These are phyloP conservation scores for Oryzias dopingdopingensis DNA, from an alignment of 2,797 vertebrate genomes.

Conservation along the genomic window DNA sequence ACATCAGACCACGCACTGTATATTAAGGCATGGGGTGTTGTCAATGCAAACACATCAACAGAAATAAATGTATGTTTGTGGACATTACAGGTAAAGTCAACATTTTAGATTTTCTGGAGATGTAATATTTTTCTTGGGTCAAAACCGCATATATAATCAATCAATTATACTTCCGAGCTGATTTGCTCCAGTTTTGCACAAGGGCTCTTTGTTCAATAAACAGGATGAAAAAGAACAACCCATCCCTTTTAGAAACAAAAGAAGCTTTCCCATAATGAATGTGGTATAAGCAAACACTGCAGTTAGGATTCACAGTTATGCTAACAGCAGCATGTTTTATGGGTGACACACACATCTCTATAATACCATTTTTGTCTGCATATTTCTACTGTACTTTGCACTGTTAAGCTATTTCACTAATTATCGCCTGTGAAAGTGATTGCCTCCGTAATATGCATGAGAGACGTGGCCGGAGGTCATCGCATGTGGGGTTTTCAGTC, in stretches of 20 bases:
- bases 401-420: conserved; percentile 41
- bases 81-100: conserved; percentile 33
- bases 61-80: conserved; percentile 54
- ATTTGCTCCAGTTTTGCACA: not conserved
- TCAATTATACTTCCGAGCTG: not conserved
- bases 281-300: conserved; percentile 39
- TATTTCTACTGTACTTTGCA: conserved; percentile 43
- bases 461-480: conserved; percentile 51
- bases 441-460: conserved; percentile 45
- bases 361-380: conserved; percentile 31
- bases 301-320: conserved; percentile 22
- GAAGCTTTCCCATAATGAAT: conserved; percentile 28
- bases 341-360: conserved; percentile 28
- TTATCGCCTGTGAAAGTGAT: conserved; percentile 22
- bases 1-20: conserved; percentile 70
- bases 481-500: conserved; percentile 40
- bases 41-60: conserved; percentile 67
- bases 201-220: conserved; percentile 2
- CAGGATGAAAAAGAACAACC: conserved; percentile 13
- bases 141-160: not conserved
- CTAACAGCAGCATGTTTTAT: conserved; percentile 33
- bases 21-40: conserved; percentile 84
- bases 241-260: conserved; percentile 29
- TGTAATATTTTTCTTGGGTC: no score
- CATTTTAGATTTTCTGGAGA: not conserved